These are phyloP conservation scores for Caenorhabditis inopinata DNA, from an alignment of 1,140 invertebrate genomes.

Conservation along the genomic window DNA sequence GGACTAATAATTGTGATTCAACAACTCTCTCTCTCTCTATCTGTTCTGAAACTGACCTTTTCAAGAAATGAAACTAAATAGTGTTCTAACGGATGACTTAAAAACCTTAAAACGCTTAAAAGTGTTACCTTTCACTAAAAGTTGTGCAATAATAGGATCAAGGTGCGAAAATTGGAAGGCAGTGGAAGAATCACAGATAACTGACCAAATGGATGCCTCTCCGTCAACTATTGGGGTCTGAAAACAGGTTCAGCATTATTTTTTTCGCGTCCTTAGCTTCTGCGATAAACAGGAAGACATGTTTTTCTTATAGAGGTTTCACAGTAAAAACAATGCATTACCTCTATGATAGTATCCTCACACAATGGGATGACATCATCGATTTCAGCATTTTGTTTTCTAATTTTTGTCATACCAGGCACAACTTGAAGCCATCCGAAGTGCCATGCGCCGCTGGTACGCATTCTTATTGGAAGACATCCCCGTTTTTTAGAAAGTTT, in stretches of 20 bases:
- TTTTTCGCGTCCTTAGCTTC: no score
- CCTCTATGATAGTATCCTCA: constrained; percentile 4
- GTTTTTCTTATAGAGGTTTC: no score
- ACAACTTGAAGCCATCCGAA: constrained; percentile 16
- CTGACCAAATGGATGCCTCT: constrained; percentile 6
- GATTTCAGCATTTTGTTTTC: not conserved
- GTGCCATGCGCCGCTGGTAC: not conserved
- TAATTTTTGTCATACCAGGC: not conserved
- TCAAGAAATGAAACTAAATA: no score
- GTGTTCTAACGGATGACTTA: no score
- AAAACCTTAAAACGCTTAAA: no score
- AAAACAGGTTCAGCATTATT: not conserved
- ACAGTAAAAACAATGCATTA: no score
- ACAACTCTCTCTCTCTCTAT: no score
- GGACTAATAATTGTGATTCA: no score
- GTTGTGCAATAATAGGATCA: not conserved
- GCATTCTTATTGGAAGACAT: not conserved
- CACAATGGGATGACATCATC: constrained; percentile 1
- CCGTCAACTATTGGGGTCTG: not conserved
- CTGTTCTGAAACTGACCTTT: no score
- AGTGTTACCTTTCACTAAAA: constrained; percentile 9
- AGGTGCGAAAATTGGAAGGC: constrained; percentile 1
- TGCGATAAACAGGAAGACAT: no score
- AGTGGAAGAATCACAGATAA: not conserved
- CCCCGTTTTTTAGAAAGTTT: constrained; percentile 3